These are phyloP conservation scores for Phrynocephalus versicolor DNA, from an alignment of 2,113 vertebrate genomes.

Conservation along the genomic window DNA sequence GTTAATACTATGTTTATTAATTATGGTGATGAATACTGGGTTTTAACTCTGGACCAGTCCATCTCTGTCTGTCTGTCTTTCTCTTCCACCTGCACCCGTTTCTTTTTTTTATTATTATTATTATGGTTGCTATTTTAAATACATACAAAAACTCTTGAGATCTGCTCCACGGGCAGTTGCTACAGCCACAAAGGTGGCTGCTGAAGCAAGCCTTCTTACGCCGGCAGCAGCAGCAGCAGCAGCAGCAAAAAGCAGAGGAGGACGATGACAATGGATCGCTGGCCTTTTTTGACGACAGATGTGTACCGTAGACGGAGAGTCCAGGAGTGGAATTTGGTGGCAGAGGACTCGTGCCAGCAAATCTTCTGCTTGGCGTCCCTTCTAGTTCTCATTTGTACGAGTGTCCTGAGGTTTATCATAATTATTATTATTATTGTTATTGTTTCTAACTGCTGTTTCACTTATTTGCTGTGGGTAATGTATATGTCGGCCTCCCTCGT, in stretches of 20 bases:
- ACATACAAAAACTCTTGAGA: slow-evolving; percentile 69
- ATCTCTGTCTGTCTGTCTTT: slow-evolving; percentile 72
- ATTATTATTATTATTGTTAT: not conserved
- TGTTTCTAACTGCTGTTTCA: slow-evolving; percentile 57
- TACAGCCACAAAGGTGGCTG: slow-evolving; percentile 67
- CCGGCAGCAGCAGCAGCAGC: slow-evolving; percentile 44
- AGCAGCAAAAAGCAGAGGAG: slow-evolving; percentile 37
- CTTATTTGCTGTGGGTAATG: slow-evolving; percentile 54
- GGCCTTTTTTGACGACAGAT: slow-evolving; percentile 59
- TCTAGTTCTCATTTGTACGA: slow-evolving; percentile 60
- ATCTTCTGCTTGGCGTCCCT: slow-evolving; percentile 75
- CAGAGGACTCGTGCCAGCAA: slow-evolving; percentile 58
- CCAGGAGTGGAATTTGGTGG: slow-evolving; percentile 59
- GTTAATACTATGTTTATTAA: slow-evolving; percentile 71
- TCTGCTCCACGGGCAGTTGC: slow-evolving; percentile 70
- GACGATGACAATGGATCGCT: slow-evolving; percentile 55
- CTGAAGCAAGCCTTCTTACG: slow-evolving; percentile 65
- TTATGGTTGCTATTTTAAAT: too few species aligned
- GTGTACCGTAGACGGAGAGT: slow-evolving; percentile 66
- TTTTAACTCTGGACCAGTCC: slow-evolving; percentile 82
- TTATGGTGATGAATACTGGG: slow-evolving; percentile 75
- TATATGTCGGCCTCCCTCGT: slow-evolving; percentile 38
- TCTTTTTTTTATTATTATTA: too few species aligned
- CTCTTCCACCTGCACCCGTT: not conserved
- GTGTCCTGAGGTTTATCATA: slow-evolving; percentile 37